Evolutionary conservation across 1,140 invertebrate species (phyloP), one percentile per base, ranked within the genome.

Genomic region (Caenorhabditis inopinata): DNA sequence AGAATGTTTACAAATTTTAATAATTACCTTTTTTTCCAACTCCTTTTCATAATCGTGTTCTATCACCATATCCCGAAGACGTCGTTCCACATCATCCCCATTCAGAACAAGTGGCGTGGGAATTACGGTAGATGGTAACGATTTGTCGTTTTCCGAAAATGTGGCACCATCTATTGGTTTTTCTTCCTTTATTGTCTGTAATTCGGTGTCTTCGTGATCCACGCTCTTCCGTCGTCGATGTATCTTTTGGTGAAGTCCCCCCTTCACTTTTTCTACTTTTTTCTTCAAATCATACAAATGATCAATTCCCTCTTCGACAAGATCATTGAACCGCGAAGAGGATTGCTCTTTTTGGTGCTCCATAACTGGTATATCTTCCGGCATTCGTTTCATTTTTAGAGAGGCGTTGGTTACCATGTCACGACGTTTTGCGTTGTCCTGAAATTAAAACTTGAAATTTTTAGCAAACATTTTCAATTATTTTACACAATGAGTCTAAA

Each of bases 331-430:
- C 42, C 48, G 29, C 12, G 47, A 77, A 11, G 77, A 47, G n/a
- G 74, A 21, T 35, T 29, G 11, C 25, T 75, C 74, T 58, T 83
- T 81, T 29, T 51, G 73, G 29, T 82, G 48, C 47, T 42, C 21
- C 27, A 51, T 45, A 25, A 83, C 78, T 16, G 83, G 83, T 48
- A 83, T 83, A 58, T 83, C 83, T 76, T 83, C 83, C 3, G 82
- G 78, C 76, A 83, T 74, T 79, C 82, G 45, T 16, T 74, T 75
- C 35, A 83, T 83, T 62, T 77, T 27, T 25, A 83, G 38, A 3
- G 81, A 83, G 12, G 83, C 83, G 49, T 83, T 83, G 16, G 82
- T 83, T 0, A 83, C 78, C 25, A 82, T 68, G 14, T 80, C 83
- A 7, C 73, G 53, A 14, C 68, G 62, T 16, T 74, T 73, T 18